A percentile compares a stretch with the other conserved stretches of the same genome.
These are phyloP conservation scores for Cephalopterus ornatus DNA, from an alignment of 2,113 vertebrate genomes.

Conservation along the genomic window DNA sequence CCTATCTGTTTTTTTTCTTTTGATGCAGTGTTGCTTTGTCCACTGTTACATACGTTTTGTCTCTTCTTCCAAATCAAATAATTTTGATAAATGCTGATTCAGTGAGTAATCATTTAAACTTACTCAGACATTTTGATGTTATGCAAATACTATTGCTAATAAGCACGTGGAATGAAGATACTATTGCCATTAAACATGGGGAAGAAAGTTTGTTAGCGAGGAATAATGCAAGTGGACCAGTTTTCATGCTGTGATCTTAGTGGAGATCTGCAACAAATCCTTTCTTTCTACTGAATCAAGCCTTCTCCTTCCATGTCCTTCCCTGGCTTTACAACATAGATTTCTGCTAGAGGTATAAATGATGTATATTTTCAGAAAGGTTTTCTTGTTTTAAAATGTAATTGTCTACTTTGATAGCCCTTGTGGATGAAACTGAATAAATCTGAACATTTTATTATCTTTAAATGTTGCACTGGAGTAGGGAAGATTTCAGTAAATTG, in stretches of 20 bases:
- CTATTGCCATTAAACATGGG: neutral
- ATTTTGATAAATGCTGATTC: neutral
- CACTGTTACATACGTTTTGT: neutral
- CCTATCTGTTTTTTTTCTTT: neutral
- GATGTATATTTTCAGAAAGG: neutral
- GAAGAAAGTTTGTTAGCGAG: neutral
- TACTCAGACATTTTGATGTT: neutral
- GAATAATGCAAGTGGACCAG: neutral
- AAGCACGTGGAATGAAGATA: neutral
- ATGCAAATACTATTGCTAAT: neutral
- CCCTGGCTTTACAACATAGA: neutral
- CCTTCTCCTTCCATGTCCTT: neutral
- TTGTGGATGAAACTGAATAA: neutral
- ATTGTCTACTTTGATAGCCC: neutral
- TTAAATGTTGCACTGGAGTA: neutral
- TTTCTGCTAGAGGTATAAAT: neutral
- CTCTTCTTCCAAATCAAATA: neutral
- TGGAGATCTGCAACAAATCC: neutral
- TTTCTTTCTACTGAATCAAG: neutral
- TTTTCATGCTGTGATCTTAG: neutral
- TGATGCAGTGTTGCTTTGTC: neutral
- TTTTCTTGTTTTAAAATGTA: neutral
- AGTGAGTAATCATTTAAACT: neutral
- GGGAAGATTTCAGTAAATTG: neutral
- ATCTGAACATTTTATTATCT: neutral